Base-by-base conservation (phyloP, 2,797 vertebrate species). In the Brachymystax lenok region DNA sequence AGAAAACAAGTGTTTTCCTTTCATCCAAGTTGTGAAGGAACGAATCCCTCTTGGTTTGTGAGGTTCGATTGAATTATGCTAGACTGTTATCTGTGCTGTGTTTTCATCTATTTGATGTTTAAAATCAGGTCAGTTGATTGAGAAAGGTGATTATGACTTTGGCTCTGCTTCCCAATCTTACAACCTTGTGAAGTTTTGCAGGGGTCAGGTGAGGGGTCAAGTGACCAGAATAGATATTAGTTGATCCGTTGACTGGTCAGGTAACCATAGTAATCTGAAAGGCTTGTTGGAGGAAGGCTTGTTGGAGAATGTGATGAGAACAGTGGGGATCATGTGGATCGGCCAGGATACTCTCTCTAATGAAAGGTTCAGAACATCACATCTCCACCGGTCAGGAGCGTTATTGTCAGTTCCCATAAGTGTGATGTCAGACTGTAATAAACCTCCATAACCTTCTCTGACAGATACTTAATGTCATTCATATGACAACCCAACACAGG, bases 1-100 rank as follows among this genome's bases (percentile, higher is more conserved):
- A 74, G 74, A 17, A 80, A 82, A 80, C 54, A 69, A 16, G 56
- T 27, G 13, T 77, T 35, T 51, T 40, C 75, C 24, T 68, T 75
- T 6, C 28, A 16, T 35, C 13, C 35, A 2, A 12, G 13, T 35
- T 28, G 64, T 7, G 61, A 30, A 17, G 1, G 27, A 30, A 28
- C 24, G 0, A n/a, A 56, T 56, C 52, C 52, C 52, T 17, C 16
- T 19, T 56, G 54, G 19, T 56, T 17, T 56, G 54, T 5, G 54
- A 56, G 19, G 54, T 56, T n/a, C 2, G 19, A 56, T 56, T 56
- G 5, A 56, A n/a, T 33, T 46, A 46, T 46, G 40, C 40, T 46
- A 13, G 40, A 46, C 40, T 46, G 40, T 46, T 46, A 46, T 46
- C 40, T 46, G 40, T 46, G 40, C 40, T 46, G 40, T 46, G 40